A percentile compares a stretch with the other conserved stretches of the same genome.
These are phyloP conservation scores for Bombyx huttoni DNA, from an alignment of 2,888 invertebrate genomes.

Conservation along the genomic window DNA sequence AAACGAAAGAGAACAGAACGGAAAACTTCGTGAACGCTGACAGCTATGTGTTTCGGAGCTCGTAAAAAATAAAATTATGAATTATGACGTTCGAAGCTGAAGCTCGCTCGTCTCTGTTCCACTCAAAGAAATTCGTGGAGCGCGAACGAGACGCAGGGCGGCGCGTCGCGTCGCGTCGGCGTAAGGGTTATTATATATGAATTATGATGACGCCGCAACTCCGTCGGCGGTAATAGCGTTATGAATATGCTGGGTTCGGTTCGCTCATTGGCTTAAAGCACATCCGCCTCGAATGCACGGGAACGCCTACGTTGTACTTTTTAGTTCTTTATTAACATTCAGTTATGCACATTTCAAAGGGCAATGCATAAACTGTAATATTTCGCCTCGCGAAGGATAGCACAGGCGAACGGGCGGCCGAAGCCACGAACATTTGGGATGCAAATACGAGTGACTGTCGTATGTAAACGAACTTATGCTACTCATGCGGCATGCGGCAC, in stretches of 20 bases:
- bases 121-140: constrained; percentile 23
- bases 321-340: constrained; percentile 70
- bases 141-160: constrained; percentile 56
- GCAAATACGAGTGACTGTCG: constrained; percentile 68
- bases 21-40: constrained; percentile 31
- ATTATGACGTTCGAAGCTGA: constrained; percentile 60
- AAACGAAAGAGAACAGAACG: constrained; percentile 31
- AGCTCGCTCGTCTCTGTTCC: constrained; percentile 44
- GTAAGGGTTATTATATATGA: constrained; percentile 74
- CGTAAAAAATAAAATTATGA: constrained; percentile 66
- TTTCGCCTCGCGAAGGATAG: constrained; percentile 62
- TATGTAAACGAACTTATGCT: constrained; percentile 71
- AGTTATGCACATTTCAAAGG: constrained; percentile 68
- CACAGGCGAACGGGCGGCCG: constrained; percentile 54
- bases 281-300: constrained; percentile 63
- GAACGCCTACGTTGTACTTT: constrained; percentile 67
- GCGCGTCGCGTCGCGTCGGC: constrained; percentile 48
- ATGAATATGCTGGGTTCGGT: constrained; percentile 67
- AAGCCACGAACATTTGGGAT: constrained; percentile 61
- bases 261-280: constrained; percentile 67
- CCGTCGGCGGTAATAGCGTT: constrained; percentile 70
- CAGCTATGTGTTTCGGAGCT: constrained; percentile 26
- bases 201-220: constrained; percentile 69
- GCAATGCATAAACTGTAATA: constrained; percentile 70
- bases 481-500: constrained; percentile 60